Evolutionary conservation across 23 tunicate genomes (phyloP), one percentile per base, ranked within the genome.

Genomic region (Halocynthia roretzi): DNA sequence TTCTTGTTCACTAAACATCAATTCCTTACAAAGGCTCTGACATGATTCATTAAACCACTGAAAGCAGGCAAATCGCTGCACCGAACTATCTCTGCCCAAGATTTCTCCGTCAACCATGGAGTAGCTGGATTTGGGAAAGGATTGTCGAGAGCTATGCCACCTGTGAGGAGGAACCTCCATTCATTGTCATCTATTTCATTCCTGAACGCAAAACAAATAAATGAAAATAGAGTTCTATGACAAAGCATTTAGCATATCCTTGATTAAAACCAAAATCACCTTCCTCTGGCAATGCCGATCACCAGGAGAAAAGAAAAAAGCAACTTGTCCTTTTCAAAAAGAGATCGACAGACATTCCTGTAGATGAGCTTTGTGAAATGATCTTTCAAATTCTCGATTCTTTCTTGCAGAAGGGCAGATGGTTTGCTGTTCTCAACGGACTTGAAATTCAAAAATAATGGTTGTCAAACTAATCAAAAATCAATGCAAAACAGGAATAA

Each of bases 61-160:
- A 89, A 89, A 7, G 23, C 76, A 6, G 82, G 85, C 5, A 89
- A 49, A 18, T 89, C 96, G 61, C 80, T 84, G n/a, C 86, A 72
- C 31, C 96, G 82, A 40, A 89, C 96, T 9, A 89, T 56, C 58
- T 89, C 96, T 5, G 88, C 96, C 96, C 96, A 89, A 14, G 96
- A 89, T 61, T 89, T 89, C 31, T 89, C 88, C 11, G 96, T 66
- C 60, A 89, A 51, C 96, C 96, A 89, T 7, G 87, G 67, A 7
- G 85, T 68, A 6, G 88, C 87, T 7, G 96, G 96, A 61, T 89
- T 89, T 22, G 96, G 85, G 51, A 85, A 76, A 12, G 96, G 88
- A 65, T 89, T 89, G 51, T 89, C 96, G 11, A 89, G 52, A 44
- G 96, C 96, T 11, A 89, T 71, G 20, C 96, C 96, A 8, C 96